Percentiles rank a stretch among this genome's conserved stretches.
These are phyloP conservation scores for Zophobas atratus DNA, from an alignment of 1,140 invertebrate genomes.

Conservation along the genomic window DNA sequence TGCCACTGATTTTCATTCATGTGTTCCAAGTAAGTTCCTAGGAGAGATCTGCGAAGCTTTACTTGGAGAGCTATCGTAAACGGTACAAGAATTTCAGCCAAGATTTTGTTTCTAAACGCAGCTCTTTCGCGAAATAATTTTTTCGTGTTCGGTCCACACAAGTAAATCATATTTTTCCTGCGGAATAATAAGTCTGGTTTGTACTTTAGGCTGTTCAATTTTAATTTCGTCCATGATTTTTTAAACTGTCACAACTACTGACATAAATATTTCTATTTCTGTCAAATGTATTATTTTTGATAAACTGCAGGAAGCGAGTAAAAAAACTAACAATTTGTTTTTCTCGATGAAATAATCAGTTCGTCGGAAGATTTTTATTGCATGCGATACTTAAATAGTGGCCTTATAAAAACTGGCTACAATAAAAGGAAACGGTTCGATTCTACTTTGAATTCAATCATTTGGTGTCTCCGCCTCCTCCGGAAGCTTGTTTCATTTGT, in stretches of 20 bases:
- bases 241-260: slow-evolving; percentile 14
- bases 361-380: slow-evolving; percentile 15
- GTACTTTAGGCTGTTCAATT: slow-evolving; percentile 17
- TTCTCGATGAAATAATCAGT: slow-evolving; percentile 4
- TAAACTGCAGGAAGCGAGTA: too few relatives aligned
- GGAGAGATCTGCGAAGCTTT: slow-evolving; percentile 54
- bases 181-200: slow-evolving; percentile 29
- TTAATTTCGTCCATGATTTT: slow-evolving; percentile 34
- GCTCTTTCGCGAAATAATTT: slow-evolving; percentile 33
- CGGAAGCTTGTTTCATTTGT: slow-evolving; percentile 55
- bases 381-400: slow-evolving; percentile 14
- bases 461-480: slow-evolving; percentile 52
- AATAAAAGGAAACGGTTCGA: slow-evolving; percentile 45
- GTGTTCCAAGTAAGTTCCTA: slow-evolving; percentile 57
- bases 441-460: slow-evolving; percentile 55
- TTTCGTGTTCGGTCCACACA: slow-evolving; percentile 26
- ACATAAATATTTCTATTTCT: background rate
- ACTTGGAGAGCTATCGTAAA: slow-evolving; percentile 51
- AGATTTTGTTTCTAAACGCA: slow-evolving; percentile 19
- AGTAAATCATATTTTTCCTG: slow-evolving; percentile 33
- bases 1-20: slow-evolving; percentile 57
- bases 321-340: background rate
- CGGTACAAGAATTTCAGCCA: slow-evolving; percentile 47
- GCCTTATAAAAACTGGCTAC: slow-evolving; percentile 28
- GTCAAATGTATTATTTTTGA: too few relatives aligned